Evolutionary conservation across 2,888 invertebrate genomes (phyloP).

Genomic region (Seladonia tumulorum): DNA sequence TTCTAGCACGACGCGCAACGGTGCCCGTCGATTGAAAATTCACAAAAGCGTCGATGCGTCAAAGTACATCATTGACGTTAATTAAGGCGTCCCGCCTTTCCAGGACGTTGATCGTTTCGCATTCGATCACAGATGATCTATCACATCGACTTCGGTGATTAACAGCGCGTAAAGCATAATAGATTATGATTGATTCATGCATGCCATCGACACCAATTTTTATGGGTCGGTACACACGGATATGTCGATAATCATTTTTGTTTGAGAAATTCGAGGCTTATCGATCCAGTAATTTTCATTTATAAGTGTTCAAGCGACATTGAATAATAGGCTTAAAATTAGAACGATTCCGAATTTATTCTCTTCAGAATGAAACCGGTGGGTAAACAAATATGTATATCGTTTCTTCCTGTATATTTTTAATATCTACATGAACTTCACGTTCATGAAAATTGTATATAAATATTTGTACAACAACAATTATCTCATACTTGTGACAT

Average conservation of each 20-base stretch:
- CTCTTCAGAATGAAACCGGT: neutral
- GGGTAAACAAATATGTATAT: neutral
- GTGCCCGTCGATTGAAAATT: neutral
- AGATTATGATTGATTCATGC: constrained; percentile 64
- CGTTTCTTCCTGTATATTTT: neutral
- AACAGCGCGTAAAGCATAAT: constrained; percentile 33
- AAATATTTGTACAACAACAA: too few relatives aligned
- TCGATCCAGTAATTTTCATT: constrained; percentile 29
- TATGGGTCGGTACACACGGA: constrained; percentile 24
- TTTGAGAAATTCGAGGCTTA: constrained; percentile 22
- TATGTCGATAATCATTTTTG: constrained; percentile 59
- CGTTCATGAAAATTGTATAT: neutral
- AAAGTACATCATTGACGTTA: constrained; percentile 18
- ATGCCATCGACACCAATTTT: constrained; percentile 50
- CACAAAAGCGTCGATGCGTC: constrained; percentile 15
- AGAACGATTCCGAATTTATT: neutral
- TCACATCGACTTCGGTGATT: constrained; percentile 38
- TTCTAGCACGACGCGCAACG: too few relatives aligned
- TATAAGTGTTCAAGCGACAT: constrained; percentile 12
- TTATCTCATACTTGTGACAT: neutral
- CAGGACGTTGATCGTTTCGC: constrained; percentile 27
- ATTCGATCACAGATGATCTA: constrained; percentile 4
- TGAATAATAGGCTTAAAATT: constrained; percentile 26
- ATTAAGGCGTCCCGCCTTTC: constrained; percentile 16
- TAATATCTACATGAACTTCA: neutral